Evolutionary conservation across 2,888 invertebrate species (phyloP).

Genomic region (Orchesellides sinensis): DNA sequence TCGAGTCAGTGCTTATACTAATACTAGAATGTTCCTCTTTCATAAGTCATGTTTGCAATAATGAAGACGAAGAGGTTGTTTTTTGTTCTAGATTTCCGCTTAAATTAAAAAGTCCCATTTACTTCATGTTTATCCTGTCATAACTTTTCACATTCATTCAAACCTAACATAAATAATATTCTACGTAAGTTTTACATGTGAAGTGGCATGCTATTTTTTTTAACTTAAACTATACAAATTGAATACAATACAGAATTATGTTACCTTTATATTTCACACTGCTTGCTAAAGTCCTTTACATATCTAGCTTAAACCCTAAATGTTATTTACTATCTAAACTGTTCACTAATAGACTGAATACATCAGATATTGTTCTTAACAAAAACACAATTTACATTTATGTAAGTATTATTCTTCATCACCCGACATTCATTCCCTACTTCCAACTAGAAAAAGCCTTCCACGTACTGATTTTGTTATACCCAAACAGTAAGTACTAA

Average conservation of each 20-base stretch:
- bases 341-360: slow-evolving; percentile 8
- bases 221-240: not conserved
- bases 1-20: not conserved
- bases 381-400: too few relatives aligned
- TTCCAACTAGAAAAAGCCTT: slow-evolving; percentile 22
- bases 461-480: not conserved
- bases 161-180: not conserved
- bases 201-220: not conserved
- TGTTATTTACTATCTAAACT: not conserved
- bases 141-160: not conserved
- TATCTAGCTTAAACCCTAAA: not conserved
- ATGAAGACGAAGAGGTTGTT: not conserved
- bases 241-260: not conserved
- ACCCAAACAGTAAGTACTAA: slow-evolving; percentile 3
- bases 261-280: not conserved
- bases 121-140: not conserved
- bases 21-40: not conserved
- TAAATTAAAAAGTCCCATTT: slow-evolving; percentile 21
- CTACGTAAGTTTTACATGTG: not conserved
- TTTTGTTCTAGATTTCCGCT: not conserved
- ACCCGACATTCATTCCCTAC: slow-evolving; percentile 59
- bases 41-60: not conserved
- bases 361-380: not conserved
- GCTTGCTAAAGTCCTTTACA: not conserved
- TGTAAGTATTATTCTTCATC: slow-evolving; percentile 20